Percentiles rank a stretch among this genome's conserved stretches.
These are phyloP conservation scores for Argentina silus DNA, from an alignment of 2,797 vertebrate species.

Conservation along the genomic window DNA sequence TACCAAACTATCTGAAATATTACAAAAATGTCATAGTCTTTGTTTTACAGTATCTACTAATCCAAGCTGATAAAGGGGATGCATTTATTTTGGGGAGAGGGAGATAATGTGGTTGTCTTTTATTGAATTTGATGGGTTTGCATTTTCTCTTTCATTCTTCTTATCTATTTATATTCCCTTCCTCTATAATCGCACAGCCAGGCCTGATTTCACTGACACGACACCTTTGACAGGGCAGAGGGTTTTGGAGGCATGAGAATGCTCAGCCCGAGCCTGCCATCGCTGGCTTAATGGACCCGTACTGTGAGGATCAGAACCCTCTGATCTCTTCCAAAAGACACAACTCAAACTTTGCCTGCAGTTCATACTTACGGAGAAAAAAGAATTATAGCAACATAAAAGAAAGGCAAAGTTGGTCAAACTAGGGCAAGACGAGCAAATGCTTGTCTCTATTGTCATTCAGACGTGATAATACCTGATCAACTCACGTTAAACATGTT, in stretches of 20 bases:
- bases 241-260: background rate
- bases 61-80: background rate
- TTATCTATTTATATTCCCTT: slow-evolving; percentile 1
- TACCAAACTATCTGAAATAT: background rate
- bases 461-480: background rate
- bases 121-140: background rate
- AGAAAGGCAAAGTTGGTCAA: background rate
- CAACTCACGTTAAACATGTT: background rate
- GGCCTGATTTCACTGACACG: background rate
- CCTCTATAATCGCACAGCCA: slow-evolving; percentile 3
- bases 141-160: background rate
- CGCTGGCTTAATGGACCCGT: background rate
- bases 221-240: background rate
- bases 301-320: background rate
- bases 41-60: background rate
- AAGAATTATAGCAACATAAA: background rate
- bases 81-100: background rate
- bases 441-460: background rate
- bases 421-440: background rate
- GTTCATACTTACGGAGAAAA: background rate
- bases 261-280: background rate
- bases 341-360: background rate
- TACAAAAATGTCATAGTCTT: background rate
- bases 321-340: background rate
- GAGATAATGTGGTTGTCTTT: background rate